phyloP scores from a whole-genome alignment of 2,113 vertebrate species.

The Neodontobutis hainanensis region DNA sequence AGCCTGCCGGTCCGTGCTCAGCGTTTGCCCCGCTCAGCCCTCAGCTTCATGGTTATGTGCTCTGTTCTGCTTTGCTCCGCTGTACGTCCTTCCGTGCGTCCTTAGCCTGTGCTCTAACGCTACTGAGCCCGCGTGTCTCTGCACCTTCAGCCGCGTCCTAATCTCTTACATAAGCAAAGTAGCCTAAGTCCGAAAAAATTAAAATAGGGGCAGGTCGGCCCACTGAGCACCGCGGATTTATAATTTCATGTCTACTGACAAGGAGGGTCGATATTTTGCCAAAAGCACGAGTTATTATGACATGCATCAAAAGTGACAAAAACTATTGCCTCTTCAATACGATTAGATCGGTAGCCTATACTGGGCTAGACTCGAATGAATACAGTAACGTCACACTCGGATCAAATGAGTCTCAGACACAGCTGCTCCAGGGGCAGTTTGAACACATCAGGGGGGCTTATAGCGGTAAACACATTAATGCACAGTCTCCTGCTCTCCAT shows the following conservation, averaged over 20 bases:
- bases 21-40: slow-evolving; percentile 14
- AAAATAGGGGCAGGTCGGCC: not conserved
- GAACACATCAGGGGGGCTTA: slow-evolving; percentile 11
- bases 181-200: not conserved
- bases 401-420: not conserved
- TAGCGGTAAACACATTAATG: slow-evolving; percentile 33
- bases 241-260: too few relatives aligned
- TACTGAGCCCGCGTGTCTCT: slow-evolving; percentile 25
- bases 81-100: not conserved
- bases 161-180: slow-evolving; percentile 67
- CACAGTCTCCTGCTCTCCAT: slow-evolving; percentile 29
- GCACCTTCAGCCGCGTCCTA: slow-evolving; percentile 53
- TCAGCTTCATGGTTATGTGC: slow-evolving; percentile 50
- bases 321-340: too few relatives aligned
- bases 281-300: too few relatives aligned
- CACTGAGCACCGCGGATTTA: not conserved
- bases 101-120: slow-evolving; percentile 24
- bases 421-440: not conserved
- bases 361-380: not conserved
- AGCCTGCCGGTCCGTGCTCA: slow-evolving; percentile 36
- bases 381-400: not conserved
- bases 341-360: too few relatives aligned
- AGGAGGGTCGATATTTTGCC: too few relatives aligned
- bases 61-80: not conserved
- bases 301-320: too few relatives aligned